These are phyloP conservation scores for Cyrtonyx montezumae DNA, from an alignment of 2,113 vertebrate genomes.

Conservation along the genomic window DNA sequence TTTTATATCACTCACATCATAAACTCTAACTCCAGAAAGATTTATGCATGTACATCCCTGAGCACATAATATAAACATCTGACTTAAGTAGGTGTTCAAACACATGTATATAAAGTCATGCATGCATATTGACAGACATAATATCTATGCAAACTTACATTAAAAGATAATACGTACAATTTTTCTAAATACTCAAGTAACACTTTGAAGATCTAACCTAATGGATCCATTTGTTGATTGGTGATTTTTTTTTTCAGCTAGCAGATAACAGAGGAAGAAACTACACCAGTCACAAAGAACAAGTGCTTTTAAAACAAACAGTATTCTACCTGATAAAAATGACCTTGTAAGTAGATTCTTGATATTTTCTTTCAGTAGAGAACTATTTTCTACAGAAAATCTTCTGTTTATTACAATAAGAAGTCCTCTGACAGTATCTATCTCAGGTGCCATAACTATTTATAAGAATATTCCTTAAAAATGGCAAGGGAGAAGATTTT, in stretches of 20 bases:
- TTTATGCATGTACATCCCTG: neutral
- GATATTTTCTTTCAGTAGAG: neutral
- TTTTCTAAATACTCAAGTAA: neutral
- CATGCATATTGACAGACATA: neutral
- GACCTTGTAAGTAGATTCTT: neutral
- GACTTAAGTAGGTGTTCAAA: neutral
- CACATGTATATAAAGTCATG: rapidly evolving
- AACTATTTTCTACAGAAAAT: neutral
- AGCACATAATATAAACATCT: neutral
- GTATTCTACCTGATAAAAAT: neutral
- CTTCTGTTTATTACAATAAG: neutral
- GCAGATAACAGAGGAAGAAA: neutral
- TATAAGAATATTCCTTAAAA: neutral
- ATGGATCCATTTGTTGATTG: neutral
- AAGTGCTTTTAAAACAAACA: neutral
- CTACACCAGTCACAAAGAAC: neutral
- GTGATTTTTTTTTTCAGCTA: neutral
- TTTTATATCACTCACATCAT: neutral
- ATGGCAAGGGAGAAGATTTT: neutral
- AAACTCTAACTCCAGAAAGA: neutral
- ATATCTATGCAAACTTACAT: neutral
- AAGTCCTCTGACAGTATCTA: neutral
- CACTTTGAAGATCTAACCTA: neutral
- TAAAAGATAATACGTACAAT: neutral
- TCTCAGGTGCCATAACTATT: neutral